A percentile compares a stretch with the other conserved stretches of the same genome.
Conservation (phyloP, 2,888 invertebrate species). For the Molanna angustata region DNA sequence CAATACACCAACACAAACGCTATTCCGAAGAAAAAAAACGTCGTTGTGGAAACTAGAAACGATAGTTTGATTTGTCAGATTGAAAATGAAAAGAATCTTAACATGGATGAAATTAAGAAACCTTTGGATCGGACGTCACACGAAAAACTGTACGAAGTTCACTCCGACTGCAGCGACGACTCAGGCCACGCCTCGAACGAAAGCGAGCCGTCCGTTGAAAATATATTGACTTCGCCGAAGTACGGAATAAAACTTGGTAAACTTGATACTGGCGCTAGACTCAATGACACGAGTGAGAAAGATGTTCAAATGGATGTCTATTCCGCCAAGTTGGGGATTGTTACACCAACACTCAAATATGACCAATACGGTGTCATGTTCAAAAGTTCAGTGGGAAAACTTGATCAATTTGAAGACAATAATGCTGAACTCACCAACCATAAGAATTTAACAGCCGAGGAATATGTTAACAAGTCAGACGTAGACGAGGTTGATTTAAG, state of each 20-base stretch:
- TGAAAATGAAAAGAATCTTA: conserved; percentile 21
- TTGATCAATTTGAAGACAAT: too few species aligned
- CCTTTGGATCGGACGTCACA: conserved; percentile 37
- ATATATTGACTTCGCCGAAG: not conserved
- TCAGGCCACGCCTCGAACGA: conserved; percentile 81
- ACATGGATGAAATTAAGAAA: not conserved
- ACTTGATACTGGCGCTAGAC: not conserved
- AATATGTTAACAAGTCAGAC: too few species aligned
- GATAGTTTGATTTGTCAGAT: conserved; percentile 48
- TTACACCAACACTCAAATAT: too few species aligned
- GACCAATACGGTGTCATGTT: too few species aligned
- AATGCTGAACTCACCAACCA: too few species aligned
- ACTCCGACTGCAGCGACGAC: conserved; percentile 74
- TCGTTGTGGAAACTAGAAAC: conserved; percentile 47
- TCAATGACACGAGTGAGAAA: not conserved
- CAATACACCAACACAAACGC: conserved; percentile 54
- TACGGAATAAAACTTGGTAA: not conserved
- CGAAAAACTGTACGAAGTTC: conserved; percentile 57
- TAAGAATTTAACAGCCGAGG: too few species aligned
- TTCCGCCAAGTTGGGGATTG: too few species aligned
- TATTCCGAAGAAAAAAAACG: conserved; percentile 53
- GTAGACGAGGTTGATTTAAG: not conserved
- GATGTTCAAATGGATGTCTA: not conserved
- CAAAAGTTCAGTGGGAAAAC: too few species aligned
- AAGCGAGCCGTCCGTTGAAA: conserved; percentile 45